These are phyloP conservation scores for Drosophila histrio DNA, from an alignment of 2,888 invertebrate genomes.

Conservation along the genomic window DNA sequence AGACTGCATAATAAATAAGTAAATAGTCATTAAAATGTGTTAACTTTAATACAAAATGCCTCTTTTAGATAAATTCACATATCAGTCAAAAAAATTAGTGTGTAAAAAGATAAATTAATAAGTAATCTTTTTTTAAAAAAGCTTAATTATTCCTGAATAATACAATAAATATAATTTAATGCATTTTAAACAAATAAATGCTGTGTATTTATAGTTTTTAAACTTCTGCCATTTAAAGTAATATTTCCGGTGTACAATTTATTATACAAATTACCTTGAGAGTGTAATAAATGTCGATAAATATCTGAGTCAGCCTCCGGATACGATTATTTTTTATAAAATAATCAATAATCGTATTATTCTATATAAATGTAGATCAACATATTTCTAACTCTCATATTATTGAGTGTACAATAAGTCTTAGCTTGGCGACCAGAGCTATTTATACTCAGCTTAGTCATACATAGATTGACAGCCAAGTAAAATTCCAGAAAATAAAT, in stretches of 20 bases:
- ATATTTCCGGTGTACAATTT: conserved; percentile 6
- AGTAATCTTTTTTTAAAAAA: no score
- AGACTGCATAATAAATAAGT: no score
- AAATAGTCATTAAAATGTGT: no score
- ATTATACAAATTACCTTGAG: conserved; percentile 5
- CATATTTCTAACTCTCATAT: neutral
- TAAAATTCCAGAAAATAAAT: neutral
- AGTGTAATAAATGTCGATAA: neutral
- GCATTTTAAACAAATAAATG: neutral
- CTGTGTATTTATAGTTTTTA: neutral
- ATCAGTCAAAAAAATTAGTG: no score
- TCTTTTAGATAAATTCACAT: no score
- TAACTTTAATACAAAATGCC: no score
- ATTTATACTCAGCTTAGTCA: neutral
- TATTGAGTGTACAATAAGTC: neutral
- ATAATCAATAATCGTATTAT: neutral
- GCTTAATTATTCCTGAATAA: no score
- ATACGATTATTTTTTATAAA: neutral
- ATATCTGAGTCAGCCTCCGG: neutral
- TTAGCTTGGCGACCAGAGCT: neutral
- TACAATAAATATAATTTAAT: neutral
- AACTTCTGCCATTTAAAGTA: neutral
- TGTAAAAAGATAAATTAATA: no score
- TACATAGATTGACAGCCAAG: neutral
- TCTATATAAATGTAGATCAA: neutral